Percentiles rank a stretch among this genome's conserved stretches.
Evolutionary conservation across 2,113 vertebrate species (phyloP).

Genomic region (Muntiacus muntjak): DNA sequence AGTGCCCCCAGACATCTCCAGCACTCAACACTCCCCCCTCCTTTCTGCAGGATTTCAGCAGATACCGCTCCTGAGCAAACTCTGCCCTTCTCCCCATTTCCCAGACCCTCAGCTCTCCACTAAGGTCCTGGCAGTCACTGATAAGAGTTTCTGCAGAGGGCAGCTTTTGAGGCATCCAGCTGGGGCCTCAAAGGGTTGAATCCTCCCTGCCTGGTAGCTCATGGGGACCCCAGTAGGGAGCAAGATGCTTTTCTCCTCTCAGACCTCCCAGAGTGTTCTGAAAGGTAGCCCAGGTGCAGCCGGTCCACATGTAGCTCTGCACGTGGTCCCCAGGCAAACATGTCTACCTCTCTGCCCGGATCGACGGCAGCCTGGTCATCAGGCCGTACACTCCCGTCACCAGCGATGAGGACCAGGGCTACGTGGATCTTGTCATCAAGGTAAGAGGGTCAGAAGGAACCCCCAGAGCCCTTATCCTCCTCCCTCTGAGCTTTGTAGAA

Average conservation of each 20-base stretch:
- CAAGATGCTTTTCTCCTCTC: neutral
- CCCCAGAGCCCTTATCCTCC: neutral
- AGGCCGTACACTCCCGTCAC: constrained; percentile 84
- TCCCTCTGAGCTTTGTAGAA: neutral
- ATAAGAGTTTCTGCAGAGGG: neutral
- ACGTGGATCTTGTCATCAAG: constrained; percentile 83
- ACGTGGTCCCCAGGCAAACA: constrained; percentile 76
- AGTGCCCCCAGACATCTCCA: neutral
- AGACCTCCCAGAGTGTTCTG: neutral
- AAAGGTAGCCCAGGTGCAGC: neutral
- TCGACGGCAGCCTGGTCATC: constrained; percentile 80
- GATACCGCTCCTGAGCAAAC: neutral
- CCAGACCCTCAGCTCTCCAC: neutral
- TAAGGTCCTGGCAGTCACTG: neutral
- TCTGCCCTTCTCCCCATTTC: neutral
- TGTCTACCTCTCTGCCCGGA: constrained; percentile 82
- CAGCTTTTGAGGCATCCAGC: neutral
- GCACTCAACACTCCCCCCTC: neutral
- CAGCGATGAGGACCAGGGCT: constrained; percentile 81
- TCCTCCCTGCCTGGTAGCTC: neutral
- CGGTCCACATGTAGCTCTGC: neutral
- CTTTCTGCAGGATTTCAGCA: neutral
- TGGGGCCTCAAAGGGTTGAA: neutral
- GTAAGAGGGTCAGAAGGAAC: constrained; percentile 52
- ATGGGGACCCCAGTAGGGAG: neutral